Percentiles rank a stretch among this genome's conserved stretches.
Evolutionary conservation across 2,888 invertebrate species (phyloP).

Genomic region (Ypsolopha scabrella): DNA sequence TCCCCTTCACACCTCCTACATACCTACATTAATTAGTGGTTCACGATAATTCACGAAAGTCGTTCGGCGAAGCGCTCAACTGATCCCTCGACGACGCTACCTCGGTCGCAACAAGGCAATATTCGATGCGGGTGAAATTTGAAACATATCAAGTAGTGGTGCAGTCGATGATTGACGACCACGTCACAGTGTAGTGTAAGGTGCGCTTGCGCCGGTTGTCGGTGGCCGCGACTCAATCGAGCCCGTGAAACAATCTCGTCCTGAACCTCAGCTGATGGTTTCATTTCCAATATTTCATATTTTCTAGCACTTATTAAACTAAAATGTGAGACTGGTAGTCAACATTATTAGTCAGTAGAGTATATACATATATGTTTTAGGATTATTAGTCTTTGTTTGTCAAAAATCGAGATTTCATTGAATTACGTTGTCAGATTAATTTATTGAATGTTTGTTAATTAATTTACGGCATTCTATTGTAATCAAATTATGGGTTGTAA

Average conservation of each 20-base stretch:
- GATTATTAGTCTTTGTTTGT: slow-evolving; percentile 53
- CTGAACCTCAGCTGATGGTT: slow-evolving; percentile 53
- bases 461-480: slow-evolving; percentile 49
- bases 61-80: too few relatives aligned
- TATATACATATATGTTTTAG: slow-evolving; percentile 57
- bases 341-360: slow-evolving; percentile 66
- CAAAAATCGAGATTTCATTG: slow-evolving; percentile 21
- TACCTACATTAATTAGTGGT: slow-evolving; percentile 20
- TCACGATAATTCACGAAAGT: slow-evolving; percentile 24
- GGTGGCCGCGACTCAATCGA: slow-evolving; percentile 17
- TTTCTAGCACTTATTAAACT: slow-evolving; percentile 66
- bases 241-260: slow-evolving; percentile 57
- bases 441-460: slow-evolving; percentile 13
- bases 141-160: slow-evolving; percentile 69
- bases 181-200: slow-evolving; percentile 60
- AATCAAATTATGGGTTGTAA: slow-evolving; percentile 50
- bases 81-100: slow-evolving; percentile 26
- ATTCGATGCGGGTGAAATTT: slow-evolving; percentile 48
- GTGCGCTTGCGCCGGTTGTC: slow-evolving; percentile 16
- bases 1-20: slow-evolving; percentile 34
- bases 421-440: background rate
- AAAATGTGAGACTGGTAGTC: slow-evolving; percentile 71
- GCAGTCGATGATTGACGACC: slow-evolving; percentile 53
- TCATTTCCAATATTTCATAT: slow-evolving; percentile 57
- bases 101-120: slow-evolving; percentile 60